These are phyloP conservation scores for Limnothrissa miodon DNA, from an alignment of 2,113 vertebrate genomes.

Conservation along the genomic window DNA sequence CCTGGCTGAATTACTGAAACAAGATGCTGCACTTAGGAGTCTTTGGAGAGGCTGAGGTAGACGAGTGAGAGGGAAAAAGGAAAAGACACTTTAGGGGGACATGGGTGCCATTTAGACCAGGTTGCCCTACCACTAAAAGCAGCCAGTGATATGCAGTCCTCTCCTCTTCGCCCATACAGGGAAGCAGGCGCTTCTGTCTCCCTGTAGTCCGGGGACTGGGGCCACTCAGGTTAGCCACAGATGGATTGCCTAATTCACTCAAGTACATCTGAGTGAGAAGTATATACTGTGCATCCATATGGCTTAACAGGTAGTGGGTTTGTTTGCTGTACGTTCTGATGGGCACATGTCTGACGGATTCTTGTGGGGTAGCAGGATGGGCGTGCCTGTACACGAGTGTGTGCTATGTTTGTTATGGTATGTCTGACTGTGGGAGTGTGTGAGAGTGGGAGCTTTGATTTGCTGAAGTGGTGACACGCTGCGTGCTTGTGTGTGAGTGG, in stretches of 20 bases:
- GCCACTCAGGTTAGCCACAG: slow-evolving; percentile 8
- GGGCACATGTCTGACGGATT: background rate
- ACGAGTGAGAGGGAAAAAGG: slow-evolving; percentile 43
- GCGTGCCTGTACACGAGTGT: background rate
- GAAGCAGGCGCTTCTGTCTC: slow-evolving; percentile 60
- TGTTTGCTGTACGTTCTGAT: background rate
- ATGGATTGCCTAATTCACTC: background rate
- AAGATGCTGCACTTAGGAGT: slow-evolving; percentile 78
- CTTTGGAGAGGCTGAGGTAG: slow-evolving; percentile 61
- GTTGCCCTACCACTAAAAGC: slow-evolving; percentile 74
- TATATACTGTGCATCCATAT: background rate
- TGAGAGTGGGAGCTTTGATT: background rate
- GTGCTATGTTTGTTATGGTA: too few relatives aligned
- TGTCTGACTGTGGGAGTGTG: too few relatives aligned
- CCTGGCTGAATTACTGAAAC: slow-evolving; percentile 79
- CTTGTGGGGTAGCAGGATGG: background rate
- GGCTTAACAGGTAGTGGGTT: background rate
- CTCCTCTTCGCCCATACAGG: slow-evolving; percentile 45
- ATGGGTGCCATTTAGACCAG: slow-evolving; percentile 76
- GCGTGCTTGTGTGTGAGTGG: background rate
- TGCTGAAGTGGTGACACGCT: background rate
- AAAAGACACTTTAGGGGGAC: slow-evolving; percentile 72
- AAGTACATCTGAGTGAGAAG: background rate
- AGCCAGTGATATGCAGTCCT: slow-evolving; percentile 67
- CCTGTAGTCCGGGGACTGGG: slow-evolving; percentile 57